Percentiles rank a stretch among this genome's conserved stretches.
Conservation (phyloP, 2,113 vertebrate species). For the Cebidichthys violaceus region DNA sequence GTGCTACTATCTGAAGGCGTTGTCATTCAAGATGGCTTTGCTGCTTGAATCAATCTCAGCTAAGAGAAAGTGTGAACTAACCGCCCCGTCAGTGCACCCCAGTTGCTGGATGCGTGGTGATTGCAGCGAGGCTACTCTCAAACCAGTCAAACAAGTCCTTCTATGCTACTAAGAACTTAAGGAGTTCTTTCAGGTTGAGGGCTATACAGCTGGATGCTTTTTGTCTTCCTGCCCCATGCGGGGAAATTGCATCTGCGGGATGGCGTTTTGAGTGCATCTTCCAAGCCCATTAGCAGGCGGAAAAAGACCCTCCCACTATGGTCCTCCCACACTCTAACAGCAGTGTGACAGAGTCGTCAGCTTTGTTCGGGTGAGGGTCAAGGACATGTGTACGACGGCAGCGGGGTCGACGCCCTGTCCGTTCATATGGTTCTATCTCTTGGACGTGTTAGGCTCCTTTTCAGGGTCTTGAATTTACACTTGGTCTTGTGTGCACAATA, state of each 20-base stretch:
- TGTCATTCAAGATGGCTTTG: background rate
- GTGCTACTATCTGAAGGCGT: background rate
- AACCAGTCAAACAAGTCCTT: background rate
- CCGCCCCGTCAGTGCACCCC: background rate
- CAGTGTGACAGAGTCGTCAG: background rate
- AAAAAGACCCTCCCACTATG: background rate
- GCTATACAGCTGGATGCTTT: background rate
- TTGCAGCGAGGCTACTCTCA: no score
- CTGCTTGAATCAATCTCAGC: background rate
- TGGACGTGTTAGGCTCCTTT: no score
- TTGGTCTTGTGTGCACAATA: background rate
- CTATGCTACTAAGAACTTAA: background rate
- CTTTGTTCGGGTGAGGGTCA: background rate
- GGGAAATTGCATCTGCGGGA: background rate
- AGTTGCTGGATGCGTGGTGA: background rate
- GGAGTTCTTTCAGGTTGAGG: background rate
- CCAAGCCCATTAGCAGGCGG: background rate
- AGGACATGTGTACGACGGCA: background rate
- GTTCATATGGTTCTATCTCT: no score
- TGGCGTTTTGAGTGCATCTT: background rate
- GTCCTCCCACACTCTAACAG: background rate
- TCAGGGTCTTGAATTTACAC: slow-evolving; percentile 14
- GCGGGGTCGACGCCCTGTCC: background rate
- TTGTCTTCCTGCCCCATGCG: background rate
- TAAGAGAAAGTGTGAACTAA: background rate